Evolutionary conservation across 2,888 invertebrate genomes (phyloP).

Genomic region (Odontothrips loti): DNA sequence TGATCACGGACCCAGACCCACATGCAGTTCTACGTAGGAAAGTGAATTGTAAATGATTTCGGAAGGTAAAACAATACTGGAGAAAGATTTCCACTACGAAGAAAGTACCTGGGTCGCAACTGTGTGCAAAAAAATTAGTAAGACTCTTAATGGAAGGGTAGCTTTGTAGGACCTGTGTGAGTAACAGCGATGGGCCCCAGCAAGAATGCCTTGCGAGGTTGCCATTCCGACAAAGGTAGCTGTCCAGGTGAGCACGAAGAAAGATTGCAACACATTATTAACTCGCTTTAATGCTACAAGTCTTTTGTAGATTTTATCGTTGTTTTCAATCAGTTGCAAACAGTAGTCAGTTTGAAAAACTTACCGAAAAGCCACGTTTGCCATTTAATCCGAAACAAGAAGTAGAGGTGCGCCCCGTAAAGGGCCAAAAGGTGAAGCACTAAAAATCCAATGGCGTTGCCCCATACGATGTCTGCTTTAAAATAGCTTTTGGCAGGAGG

Average conservation of each 20-base stretch:
- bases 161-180: slow-evolving; percentile 77
- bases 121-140: slow-evolving; percentile 63
- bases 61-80: not conserved
- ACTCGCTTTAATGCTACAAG: not conserved
- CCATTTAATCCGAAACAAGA: slow-evolving; percentile 42
- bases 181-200: slow-evolving; percentile 76
- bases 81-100: not conserved
- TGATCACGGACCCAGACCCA: slow-evolving; percentile 77
- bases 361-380: slow-evolving; percentile 47
- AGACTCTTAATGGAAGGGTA: slow-evolving; percentile 55
- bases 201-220: slow-evolving; percentile 62
- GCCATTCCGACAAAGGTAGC: slow-evolving; percentile 40
- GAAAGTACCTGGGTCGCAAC: slow-evolving; percentile 68
- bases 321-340: no score
- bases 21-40: slow-evolving; percentile 57
- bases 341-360: slow-evolving; percentile 38
- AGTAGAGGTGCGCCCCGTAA: slow-evolving; percentile 48
- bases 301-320: not conserved
- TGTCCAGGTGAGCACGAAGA: slow-evolving; percentile 41
- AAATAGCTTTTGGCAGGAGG: not conserved
- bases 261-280: slow-evolving; percentile 29
- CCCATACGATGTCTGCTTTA: slow-evolving; percentile 57
- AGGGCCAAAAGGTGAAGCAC: slow-evolving; percentile 53
- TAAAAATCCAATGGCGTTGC: slow-evolving; percentile 57
- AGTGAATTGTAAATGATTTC: no score